Base-by-base conservation (phyloP, 2,113 vertebrate species). In the Labrus mixtus region DNA sequence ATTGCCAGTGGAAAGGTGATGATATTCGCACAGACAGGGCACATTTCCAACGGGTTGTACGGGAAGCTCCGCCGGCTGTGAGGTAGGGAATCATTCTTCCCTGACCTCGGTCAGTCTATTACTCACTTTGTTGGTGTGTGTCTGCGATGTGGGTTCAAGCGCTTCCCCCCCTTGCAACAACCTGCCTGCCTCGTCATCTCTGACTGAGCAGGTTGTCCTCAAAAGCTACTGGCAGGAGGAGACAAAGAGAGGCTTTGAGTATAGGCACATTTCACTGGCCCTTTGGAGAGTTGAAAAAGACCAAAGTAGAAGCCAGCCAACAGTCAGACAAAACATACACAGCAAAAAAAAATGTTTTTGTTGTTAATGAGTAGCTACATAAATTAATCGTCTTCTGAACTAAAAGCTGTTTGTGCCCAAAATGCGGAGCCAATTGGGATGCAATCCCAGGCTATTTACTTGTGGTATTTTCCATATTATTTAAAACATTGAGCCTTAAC, bases 1-100 rank as follows among this genome's bases (percentile, higher is more conserved):
- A 50, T 54, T 3, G 7, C 13, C 60, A 60, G 59, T 19, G 66
- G 54, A 78, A 62, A 73, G 85, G 70, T 77, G 83, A 76, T 51
- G 71, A 55, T 68, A 76, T 90, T 89, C 88, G 75, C 88, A 86
- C 66, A 41, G 67, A 61, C 45, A 69, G 80, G 84, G 79, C 82
- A 90, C 62, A 70, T 77, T 87, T 86, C 82, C 78, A 84, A 45
- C 41, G 39, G 39, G 59, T 61, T 64, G 65, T 61, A 63, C 79
- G 63, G 72, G 59, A 57, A 76, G 53, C 76, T 50, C 63, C 25
- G 45, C 20, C 68, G 66, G 36, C 70, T 23, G 45, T 2, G 1
- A 54, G 50, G 57, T 10, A 55, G 50, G 55, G 60, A 51, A 8
- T 68, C 74, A 51, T 22, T 75, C 48, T 39, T 55, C 20, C 23